Conservation (phyloP, 2,888 invertebrate species). For the Diplolepis rosae region DNA sequence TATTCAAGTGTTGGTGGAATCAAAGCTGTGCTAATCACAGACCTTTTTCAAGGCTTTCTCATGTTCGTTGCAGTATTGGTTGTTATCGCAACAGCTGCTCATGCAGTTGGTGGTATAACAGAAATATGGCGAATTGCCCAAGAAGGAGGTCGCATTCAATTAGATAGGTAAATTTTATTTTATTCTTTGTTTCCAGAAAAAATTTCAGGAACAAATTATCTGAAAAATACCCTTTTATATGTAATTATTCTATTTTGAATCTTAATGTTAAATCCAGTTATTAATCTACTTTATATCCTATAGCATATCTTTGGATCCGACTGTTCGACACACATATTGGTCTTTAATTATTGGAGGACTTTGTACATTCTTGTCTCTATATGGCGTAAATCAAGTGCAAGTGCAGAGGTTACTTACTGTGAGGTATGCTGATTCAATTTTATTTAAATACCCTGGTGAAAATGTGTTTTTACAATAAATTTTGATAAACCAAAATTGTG, state of each 20-base stretch:
- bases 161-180: constrained; percentile 77
- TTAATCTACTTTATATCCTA: too few relatives aligned
- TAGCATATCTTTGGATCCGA: constrained; percentile 86
- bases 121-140: constrained; percentile 83
- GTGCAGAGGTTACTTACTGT: constrained; percentile 84
- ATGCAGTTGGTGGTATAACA: constrained; percentile 81
- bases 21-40: constrained; percentile 92
- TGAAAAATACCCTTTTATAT: too few relatives aligned
- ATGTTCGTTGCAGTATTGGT: constrained; percentile 90
- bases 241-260: too few relatives aligned
- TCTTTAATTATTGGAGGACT: constrained; percentile 87
- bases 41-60: constrained; percentile 87
- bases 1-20: constrained; percentile 93
- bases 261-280: not conserved
- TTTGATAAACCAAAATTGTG: too few relatives aligned
- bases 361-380: constrained; percentile 86
- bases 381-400: constrained; percentile 92
- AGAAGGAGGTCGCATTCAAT: constrained; percentile 82
- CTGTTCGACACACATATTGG: constrained; percentile 89
- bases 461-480: too few relatives aligned
- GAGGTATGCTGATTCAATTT: constrained; percentile 66
- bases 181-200: not conserved
- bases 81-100: constrained; percentile 83
- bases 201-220: not conserved
- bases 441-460: not conserved